Base-by-base conservation (phyloP, 2,888 invertebrate genomes). In the Lypha dubia region DNA sequence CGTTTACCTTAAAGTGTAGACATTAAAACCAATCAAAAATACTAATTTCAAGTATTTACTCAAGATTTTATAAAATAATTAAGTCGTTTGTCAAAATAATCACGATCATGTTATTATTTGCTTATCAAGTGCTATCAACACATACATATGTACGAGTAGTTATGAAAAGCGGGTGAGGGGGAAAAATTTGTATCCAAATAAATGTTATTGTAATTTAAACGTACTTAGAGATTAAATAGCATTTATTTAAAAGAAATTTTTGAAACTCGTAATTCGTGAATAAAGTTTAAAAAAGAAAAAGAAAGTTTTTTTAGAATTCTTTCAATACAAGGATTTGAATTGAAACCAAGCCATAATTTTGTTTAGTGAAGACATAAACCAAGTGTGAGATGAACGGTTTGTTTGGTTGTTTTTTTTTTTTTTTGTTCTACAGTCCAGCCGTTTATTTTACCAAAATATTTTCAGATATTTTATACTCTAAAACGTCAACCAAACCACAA, bases 21-120 rank as follows among this genome's bases (percentile, higher is more conserved):
- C n/a, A 32, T 20, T 32, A 32, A 32, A 58, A 20, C 46, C 28
- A 77, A 60, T 68, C 44, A 65, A 71, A 65, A 53, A n/a, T n/a
- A n/a, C n/a, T 46, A 56, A 63, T 65, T 71, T 56, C 44, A 44
- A 62, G 28, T 38, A 63, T 38, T 24, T 15, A 24, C 15, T 38
- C 22, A 8, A 20, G n/a, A 20, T 60, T 24, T 20, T 62, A 56
- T 46, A 24, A 44, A 44, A 24, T 56, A 81, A 76, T 77, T 63
- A 44, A 53, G 58, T 17, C 67, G 71, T 60, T 82, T 77, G 51
- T 63, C 58, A 71, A 76, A 82, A 82, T 67, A 73, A 82, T 82
- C 76, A 82, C 82, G 71, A 46, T 41, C 65, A 38, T 11, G 11
- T 53, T 44, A 44, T 65, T 22, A 65, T 53, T 65, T 53, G 44